Base-by-base conservation (phyloP, 2,888 invertebrate genomes). In the Ypsolopha scabrella region DNA sequence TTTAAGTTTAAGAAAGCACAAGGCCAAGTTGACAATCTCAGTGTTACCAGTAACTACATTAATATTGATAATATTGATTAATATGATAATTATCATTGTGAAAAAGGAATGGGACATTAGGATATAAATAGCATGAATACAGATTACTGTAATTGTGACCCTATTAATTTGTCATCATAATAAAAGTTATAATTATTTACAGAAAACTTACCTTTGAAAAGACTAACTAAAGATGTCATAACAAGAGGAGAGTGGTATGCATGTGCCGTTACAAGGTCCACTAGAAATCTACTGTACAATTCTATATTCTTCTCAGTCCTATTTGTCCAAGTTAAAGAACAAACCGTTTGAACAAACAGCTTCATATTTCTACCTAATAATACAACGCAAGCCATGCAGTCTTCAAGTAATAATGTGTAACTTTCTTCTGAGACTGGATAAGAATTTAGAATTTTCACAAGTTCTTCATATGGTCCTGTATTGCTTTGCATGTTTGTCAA, bases 381-480 rank as follows among this genome's bases (percentile, higher is more conserved):
- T 24, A 86, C 77, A 0, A 85, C 78, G 67, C 80, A 80, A 2
- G 70, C 68, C 6, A 81, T 55, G 54, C 81, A 79, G 53, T 86
- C 87, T 51, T 80, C 77, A 52, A 87, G 64, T 7, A 87, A 67
- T 52, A 75, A 67, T 43, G 63, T 72, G 56, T 71, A 83, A 58
- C 87, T 86, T 2, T 76, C 75, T 64, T 87, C 85, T 55, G 71
- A 78, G 24, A 87, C 54, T 8, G 74, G 67, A 57, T 68, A 78
- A 46, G 82, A 82, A 55, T 79, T 68, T 4, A 89, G 67, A 33
- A 85, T 71, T 60, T 80, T 81, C 4, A 89, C 58, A 11, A 89
- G 60, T 54, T 88, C 88, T 53, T 71, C 71, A 57, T 88, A 89
- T 0, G 81, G 73, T 10, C 72, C 78, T 14, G 65, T 58, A 51